Evolutionary conservation across 1,140 invertebrate species (phyloP), one percentile per base, ranked within the genome.

Genomic region (Cephus cinctus): DNA sequence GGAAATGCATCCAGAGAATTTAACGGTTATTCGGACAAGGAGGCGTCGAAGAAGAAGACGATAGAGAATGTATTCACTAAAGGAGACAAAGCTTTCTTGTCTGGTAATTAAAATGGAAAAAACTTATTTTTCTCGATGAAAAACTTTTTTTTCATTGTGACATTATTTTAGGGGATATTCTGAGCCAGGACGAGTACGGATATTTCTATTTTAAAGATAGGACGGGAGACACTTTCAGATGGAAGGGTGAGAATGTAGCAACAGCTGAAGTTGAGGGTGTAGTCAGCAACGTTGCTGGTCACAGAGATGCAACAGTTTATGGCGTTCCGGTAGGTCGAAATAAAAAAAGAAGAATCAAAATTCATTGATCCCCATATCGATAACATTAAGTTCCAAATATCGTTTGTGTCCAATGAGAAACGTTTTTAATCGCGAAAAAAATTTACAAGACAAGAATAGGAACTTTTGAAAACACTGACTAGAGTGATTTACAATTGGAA

Each of bases 201-300:
- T 90, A 88, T 63, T 76, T 90, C 44, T 89, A 84, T 60, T 90
- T 90, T 75, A 79, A 67, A 81, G 87, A 89, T 57, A 79, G 87
- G 47, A 86, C 84, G 9, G 87, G 87, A 8, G 87, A 89, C 57
- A 89, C 87, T 4, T 89, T 84, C 65, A 78, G 86, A 21, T 80
- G 79, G 79, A 83, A 84, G 58, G 88, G 89, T n/a, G 89, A 92
- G 73, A 92, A 92, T 67, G 88, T 91, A 4, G 86, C 86, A 1
- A 90, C 89, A 2, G 80, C 81, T 6, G 89, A 92, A 75, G 87
- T 92, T 1, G 89, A 92, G 71, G 82, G 80, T 38, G 75, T 86
- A 11, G 81, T 92, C 27, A 86, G 82, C 50, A 83, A 83, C 41
- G 73, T 84, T 8, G 73, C 84, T 15, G 78, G 80, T 9, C 56